Evolutionary conservation across 30 jellyfish, hydroid and myxozoan species (phyloP).

Genomic region (Calvadosia cruxmelitensis): DNA sequence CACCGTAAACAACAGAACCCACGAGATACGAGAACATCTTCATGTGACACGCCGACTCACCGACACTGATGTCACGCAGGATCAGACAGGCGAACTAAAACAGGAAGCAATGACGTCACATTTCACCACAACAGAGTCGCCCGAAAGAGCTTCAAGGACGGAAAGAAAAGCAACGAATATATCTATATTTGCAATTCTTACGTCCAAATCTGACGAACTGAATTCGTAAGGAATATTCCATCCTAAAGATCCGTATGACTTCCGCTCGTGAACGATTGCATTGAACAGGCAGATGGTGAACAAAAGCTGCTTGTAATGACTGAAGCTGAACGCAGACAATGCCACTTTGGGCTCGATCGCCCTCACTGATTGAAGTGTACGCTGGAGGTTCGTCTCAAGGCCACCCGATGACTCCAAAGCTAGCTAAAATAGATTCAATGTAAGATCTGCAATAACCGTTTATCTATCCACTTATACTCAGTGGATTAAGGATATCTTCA

Average conservation of each 20-base stretch:
- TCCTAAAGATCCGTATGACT: conserved; percentile 65
- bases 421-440: too few species aligned
- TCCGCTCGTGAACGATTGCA: conserved; percentile 72
- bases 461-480: too few species aligned
- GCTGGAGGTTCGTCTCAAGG: conserved; percentile 41
- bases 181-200: not conserved
- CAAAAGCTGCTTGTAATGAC: conserved; percentile 23
- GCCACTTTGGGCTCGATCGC: conserved; percentile 52
- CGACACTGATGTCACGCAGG: not conserved
- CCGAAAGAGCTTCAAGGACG: too few species aligned
- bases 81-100: not conserved
- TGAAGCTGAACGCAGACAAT: too few species aligned
- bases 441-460: too few species aligned
- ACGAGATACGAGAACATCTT: not conserved
- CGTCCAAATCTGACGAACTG: conserved; percentile 70
- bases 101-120: not conserved
- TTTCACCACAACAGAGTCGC: too few species aligned
- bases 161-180: not conserved
- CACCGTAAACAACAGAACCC: not conserved
- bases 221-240: conserved; percentile 76
- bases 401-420: conserved; percentile 81
- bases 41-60: not conserved
- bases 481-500: too few species aligned
- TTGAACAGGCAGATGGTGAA: conserved; percentile 52
- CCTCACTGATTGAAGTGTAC: conserved; percentile 28